phyloP scores from a whole-genome alignment of 2,797 vertebrate genomes.

The Loris lydekkerianus region DNA sequence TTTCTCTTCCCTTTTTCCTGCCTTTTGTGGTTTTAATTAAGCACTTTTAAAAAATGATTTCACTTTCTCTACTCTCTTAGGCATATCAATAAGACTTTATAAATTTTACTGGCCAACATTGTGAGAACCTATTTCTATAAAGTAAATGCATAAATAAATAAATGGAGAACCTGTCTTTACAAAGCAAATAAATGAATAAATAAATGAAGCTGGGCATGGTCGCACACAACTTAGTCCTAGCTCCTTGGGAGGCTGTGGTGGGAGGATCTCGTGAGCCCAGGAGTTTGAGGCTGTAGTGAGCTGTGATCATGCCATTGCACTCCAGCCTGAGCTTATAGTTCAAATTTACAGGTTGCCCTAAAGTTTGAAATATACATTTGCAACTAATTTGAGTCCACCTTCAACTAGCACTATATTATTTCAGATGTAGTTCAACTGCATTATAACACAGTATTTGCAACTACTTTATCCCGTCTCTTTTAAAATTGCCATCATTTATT shows the following conservation, averaged over 20 bases:
- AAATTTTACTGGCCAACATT: background rate
- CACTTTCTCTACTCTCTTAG: background rate
- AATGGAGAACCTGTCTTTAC: background rate
- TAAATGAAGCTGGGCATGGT: background rate
- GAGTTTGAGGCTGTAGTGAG: background rate
- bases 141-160: background rate
- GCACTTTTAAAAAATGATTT: background rate
- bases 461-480: background rate
- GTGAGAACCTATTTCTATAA: background rate
- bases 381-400: background rate
- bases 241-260: background rate
- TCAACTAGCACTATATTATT: background rate
- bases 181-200: background rate
- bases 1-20: background rate
- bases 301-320: background rate
- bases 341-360: background rate
- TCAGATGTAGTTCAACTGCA: background rate
- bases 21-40: conserved; percentile 3
- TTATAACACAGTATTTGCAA: background rate
- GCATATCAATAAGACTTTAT: background rate
- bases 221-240: background rate
- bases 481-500: background rate
- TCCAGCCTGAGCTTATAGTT: background rate
- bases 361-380: background rate
- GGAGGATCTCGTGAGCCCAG: background rate